phyloP scores from a whole-genome alignment of 2,113 vertebrate species.

The Percina caprodes region DNA sequence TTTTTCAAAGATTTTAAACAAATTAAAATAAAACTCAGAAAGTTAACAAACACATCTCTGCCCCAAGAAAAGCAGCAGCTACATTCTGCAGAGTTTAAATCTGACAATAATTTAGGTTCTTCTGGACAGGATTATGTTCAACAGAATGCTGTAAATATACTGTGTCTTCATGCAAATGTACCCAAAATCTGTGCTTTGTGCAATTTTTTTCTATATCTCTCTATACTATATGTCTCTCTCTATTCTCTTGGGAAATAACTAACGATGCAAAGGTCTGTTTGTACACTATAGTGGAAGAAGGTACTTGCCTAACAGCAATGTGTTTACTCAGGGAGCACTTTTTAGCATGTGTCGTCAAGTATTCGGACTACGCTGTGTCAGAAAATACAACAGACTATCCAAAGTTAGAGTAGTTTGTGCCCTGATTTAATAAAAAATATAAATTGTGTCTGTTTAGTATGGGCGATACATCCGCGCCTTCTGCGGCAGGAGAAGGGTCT shows the following conservation, averaged over 20 bases:
- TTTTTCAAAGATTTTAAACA: no score
- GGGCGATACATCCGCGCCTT: conserved; percentile 91
- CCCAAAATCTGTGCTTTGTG: no score
- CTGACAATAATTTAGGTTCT: neutral
- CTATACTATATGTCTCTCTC: no score
- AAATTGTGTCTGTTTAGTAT: conserved; percentile 80
- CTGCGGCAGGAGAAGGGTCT: conserved; percentile 94
- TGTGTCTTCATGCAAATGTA: neutral
- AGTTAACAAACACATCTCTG: no score
- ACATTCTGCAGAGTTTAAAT: no score
- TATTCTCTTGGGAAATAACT: no score
- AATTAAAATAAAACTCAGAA: no score
- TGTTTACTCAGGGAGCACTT: neutral
- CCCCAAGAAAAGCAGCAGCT: no score
- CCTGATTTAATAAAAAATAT: neutral
- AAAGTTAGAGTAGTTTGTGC: neutral
- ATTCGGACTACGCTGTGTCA: neutral
- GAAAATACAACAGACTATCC: neutral
- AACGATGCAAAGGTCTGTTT: neutral
- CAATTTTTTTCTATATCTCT: no score
- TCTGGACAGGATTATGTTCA: neutral
- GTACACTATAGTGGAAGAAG: neutral
- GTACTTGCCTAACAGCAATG: neutral
- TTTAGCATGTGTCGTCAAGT: neutral
- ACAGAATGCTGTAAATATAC: neutral